These are phyloP conservation scores for Oxyruncus cristatus DNA, from an alignment of 2,113 vertebrate species.

Conservation along the genomic window DNA sequence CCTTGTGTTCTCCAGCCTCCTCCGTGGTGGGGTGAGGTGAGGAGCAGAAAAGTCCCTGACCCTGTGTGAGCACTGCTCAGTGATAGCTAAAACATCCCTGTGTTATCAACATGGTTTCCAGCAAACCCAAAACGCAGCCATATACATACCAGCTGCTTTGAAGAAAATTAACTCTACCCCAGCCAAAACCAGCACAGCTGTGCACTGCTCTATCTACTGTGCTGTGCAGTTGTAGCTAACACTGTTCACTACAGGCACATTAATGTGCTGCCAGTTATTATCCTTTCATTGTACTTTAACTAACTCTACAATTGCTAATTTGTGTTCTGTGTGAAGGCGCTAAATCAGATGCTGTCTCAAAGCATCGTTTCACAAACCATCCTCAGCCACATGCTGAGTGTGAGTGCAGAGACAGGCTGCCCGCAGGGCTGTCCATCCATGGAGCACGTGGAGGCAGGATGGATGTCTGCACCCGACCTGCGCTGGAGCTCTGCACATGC, in stretches of 20 bases:
- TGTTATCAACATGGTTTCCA: not conserved
- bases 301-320: not conserved
- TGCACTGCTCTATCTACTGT: not conserved
- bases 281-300: not conserved
- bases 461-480: constrained; percentile 4
- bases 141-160: not conserved
- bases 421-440: not conserved
- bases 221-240: not conserved
- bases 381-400: not conserved
- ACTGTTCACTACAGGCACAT: not conserved
- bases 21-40: accelerated
- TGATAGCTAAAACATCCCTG: accelerated
- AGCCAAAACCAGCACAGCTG: not conserved
- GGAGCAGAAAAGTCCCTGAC: not conserved
- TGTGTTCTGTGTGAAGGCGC: not conserved
- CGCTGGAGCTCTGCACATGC: constrained; percentile 77
- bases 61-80: not conserved
- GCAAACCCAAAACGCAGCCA: not conserved
- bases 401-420: not conserved
- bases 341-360: not conserved
- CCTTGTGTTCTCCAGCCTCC: not conserved
- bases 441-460: not conserved
- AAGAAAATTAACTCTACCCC: not conserved
- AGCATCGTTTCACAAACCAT: not conserved
- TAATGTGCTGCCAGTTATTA: accelerated